These are phyloP conservation scores for Tyrannus savana DNA, from an alignment of 2,113 vertebrate species.

Conservation along the genomic window DNA sequence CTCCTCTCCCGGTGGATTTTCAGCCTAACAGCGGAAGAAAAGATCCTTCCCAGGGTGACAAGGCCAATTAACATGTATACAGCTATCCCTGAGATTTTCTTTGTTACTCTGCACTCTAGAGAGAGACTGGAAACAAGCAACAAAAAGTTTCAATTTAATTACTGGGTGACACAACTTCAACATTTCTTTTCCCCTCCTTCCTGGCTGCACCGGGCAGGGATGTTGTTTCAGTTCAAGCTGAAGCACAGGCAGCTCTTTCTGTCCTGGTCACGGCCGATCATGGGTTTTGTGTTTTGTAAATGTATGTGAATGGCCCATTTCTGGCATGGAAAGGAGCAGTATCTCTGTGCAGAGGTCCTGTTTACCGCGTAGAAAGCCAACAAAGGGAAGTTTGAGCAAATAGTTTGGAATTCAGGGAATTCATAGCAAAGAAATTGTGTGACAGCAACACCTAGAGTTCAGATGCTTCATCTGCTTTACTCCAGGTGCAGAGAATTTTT, in stretches of 20 bases:
- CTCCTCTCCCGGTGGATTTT: neutral
- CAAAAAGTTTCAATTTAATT: neutral
- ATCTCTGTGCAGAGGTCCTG: neutral
- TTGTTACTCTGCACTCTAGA: neutral
- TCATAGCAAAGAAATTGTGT: neutral
- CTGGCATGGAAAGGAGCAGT: neutral
- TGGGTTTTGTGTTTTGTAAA: neutral
- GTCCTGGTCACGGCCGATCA: too few relatives aligned
- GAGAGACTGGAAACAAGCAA: neutral
- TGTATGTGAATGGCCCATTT: neutral
- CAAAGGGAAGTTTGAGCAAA: neutral
- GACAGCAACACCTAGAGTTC: constrained; percentile 9
- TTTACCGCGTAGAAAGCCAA: neutral
- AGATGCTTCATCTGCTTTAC: neutral
- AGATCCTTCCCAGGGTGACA: neutral
- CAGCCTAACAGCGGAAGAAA: neutral
- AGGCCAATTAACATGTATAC: neutral
- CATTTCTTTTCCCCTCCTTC: neutral
- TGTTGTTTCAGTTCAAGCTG: neutral
- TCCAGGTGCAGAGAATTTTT: neutral
- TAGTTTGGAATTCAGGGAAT: neutral
- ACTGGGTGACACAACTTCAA: neutral
- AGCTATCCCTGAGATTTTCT: neutral
- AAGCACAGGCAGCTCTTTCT: neutral
- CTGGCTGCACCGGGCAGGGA: neutral